Percentiles rank a stretch among this genome's conserved stretches.
These are phyloP conservation scores for Eupithecia exiguata DNA, from an alignment of 2,888 invertebrate species.

Conservation along the genomic window DNA sequence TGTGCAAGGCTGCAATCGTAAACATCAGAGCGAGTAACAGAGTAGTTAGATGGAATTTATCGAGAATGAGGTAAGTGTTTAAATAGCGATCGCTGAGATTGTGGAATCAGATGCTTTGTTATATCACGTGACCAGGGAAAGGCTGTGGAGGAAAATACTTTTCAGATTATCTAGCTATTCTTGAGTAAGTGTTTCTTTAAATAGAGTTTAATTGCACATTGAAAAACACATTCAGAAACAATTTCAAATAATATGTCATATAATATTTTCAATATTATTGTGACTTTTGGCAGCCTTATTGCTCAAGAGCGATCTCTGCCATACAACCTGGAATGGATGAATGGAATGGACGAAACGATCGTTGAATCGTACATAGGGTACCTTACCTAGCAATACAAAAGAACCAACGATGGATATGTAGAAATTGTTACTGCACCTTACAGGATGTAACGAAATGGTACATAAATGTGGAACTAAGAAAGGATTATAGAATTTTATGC, in stretches of 20 bases:
- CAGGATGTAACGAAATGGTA: not conserved
- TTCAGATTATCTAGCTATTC: not conserved
- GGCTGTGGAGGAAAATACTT: not conserved
- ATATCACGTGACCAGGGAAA: not conserved
- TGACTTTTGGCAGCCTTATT: too few relatives aligned
- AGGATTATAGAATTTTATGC: not conserved
- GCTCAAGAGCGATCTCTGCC: too few relatives aligned
- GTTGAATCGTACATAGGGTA: not conserved
- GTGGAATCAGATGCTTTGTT: constrained; percentile 5
- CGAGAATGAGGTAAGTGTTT: constrained; percentile 18
- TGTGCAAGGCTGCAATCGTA: constrained; percentile 44
- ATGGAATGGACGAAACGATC: too few relatives aligned
- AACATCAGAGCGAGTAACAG: constrained; percentile 42
- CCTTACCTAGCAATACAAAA: not conserved
- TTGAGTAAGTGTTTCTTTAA: not conserved
- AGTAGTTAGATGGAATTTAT: constrained; percentile 40
- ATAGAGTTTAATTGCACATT: not conserved
- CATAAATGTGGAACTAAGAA: not conserved
- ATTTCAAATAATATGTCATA: too few relatives aligned
- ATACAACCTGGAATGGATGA: too few relatives aligned
- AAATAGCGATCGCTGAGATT: constrained; percentile 10
- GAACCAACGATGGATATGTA: too few relatives aligned
- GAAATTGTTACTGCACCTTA: not conserved
- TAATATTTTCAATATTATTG: too few relatives aligned
- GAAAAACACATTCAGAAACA: too few relatives aligned